Evolutionary conservation across 1,140 invertebrate genomes (phyloP).

Genomic region (Lasioglossum albipes): DNA sequence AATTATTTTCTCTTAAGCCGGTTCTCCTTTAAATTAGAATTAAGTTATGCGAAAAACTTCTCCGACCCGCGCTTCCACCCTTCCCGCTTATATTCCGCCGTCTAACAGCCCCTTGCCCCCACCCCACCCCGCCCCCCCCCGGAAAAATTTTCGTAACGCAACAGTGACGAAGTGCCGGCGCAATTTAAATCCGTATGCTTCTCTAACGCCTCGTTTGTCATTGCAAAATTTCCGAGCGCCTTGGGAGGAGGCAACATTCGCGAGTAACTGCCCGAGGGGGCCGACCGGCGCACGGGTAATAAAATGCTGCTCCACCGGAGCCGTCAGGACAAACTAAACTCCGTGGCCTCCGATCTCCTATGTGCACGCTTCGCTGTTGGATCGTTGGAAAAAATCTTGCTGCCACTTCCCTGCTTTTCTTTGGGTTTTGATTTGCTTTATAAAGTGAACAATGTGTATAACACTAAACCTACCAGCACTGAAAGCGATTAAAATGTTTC

Average conservation of each 20-base stretch:
- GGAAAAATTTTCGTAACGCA: not conserved
- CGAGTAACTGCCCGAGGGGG: slow-evolving; percentile 6
- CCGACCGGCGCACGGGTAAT: not conserved
- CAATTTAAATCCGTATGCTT: slow-evolving; percentile 19
- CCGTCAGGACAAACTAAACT: not conserved
- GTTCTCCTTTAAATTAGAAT: slow-evolving; percentile 38
- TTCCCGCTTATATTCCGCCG: no score
- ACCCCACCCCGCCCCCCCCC: not conserved
- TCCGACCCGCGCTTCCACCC: not conserved
- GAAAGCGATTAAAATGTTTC: no score
- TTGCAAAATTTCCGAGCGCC: slow-evolving; percentile 18
- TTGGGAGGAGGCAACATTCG: not conserved
- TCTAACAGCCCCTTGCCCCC: not conserved
- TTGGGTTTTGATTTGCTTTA: no score
- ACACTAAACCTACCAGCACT: no score
- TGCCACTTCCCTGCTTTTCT: no score
- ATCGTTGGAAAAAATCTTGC: no score
- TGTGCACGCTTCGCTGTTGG: no score
- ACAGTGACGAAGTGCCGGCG: not conserved
- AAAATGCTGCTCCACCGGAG: slow-evolving; percentile 3
- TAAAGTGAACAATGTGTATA: no score
- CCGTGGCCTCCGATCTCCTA: not conserved
- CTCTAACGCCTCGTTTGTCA: slow-evolving; percentile 25
- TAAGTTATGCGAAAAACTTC: slow-evolving; percentile 37
- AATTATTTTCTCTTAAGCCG: slow-evolving; percentile 41